phyloP scores from a whole-genome alignment of 2,888 invertebrate species.

The Anagyrus pseudococci region DNA sequence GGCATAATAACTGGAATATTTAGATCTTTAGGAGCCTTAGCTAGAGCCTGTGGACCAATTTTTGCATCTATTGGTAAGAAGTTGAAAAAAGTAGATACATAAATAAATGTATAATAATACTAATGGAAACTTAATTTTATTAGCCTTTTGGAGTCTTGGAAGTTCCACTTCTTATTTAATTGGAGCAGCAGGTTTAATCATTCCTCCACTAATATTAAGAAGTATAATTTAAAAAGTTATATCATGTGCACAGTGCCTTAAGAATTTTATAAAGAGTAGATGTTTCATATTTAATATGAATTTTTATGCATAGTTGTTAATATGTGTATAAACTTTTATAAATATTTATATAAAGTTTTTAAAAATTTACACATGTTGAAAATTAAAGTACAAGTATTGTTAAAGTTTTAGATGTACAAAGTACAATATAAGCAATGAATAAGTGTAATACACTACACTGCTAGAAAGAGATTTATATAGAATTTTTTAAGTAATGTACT shows the following conservation, averaged over 20 bases:
- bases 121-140: too few relatives aligned
- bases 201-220: conserved; percentile 76
- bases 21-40: conserved; percentile 91
- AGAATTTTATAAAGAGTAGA: background rate
- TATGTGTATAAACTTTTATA: conserved; percentile 5
- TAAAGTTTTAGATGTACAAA: too few relatives aligned
- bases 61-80: conserved; percentile 79
- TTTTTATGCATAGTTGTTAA: conserved; percentile 1
- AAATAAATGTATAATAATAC: conserved; percentile 45
- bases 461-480: too few relatives aligned
- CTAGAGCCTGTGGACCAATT: conserved; percentile 90
- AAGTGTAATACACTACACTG: too few relatives aligned
- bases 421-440: too few relatives aligned
- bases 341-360: background rate
- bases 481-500: too few relatives aligned
- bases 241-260: conserved; percentile 20
- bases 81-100: background rate
- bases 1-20: conserved; percentile 94
- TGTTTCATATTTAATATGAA: background rate
- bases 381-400: too few relatives aligned
- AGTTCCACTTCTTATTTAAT: conserved; percentile 81
- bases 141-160: conserved; percentile 92
- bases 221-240: conserved; percentile 29
- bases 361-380: too few relatives aligned
- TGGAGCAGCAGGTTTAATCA: conserved; percentile 77